Conservation (phyloP, 2,113 vertebrate species). For the Cryptomyrus ogoouensis region DNA sequence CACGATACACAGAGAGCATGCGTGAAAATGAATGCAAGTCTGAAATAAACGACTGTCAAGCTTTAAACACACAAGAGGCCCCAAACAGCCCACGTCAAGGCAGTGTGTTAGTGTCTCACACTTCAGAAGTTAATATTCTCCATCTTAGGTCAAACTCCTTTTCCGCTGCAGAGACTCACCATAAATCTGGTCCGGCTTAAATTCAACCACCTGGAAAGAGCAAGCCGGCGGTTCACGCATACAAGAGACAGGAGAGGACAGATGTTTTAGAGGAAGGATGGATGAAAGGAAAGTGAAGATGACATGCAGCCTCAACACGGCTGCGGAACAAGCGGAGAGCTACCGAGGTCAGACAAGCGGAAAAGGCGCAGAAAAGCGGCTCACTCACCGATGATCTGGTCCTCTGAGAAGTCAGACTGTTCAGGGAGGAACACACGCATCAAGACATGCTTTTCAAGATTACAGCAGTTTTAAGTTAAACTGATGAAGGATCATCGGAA, state of each 20-base stretch:
- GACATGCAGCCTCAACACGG: not conserved
- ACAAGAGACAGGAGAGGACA: not conserved
- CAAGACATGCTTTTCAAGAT: not conserved
- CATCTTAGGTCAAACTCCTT: slow-evolving; percentile 2
- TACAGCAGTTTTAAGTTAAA: not conserved
- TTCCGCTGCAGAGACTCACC: slow-evolving; percentile 55
- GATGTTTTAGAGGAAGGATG: slow-evolving; percentile 15
- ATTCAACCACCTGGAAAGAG: slow-evolving; percentile 68
- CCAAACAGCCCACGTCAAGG: not conserved
- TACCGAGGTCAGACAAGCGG: not conserved
- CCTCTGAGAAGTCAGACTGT: slow-evolving; percentile 88
- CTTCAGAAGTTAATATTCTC: slow-evolving; percentile 2
- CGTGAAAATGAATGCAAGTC: not conserved
- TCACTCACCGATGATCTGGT: slow-evolving; percentile 80
- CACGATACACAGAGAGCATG: not conserved
- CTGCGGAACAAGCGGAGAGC: not conserved
- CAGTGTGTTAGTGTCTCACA: slow-evolving; percentile 1
- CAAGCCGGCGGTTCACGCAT: slow-evolving; percentile 41
- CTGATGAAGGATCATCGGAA: slow-evolving; percentile 8
- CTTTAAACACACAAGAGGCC: not conserved
- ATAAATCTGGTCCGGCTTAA: slow-evolving; percentile 66
- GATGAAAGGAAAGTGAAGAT: slow-evolving; percentile 31
- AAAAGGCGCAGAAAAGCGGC: not conserved
- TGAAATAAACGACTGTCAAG: not conserved
- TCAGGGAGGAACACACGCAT: slow-evolving; percentile 47